A percentile compares a stretch with the other conserved stretches of the same genome.
Evolutionary conservation across 2,113 vertebrate species (phyloP).

Genomic region (Mobula hypostoma): DNA sequence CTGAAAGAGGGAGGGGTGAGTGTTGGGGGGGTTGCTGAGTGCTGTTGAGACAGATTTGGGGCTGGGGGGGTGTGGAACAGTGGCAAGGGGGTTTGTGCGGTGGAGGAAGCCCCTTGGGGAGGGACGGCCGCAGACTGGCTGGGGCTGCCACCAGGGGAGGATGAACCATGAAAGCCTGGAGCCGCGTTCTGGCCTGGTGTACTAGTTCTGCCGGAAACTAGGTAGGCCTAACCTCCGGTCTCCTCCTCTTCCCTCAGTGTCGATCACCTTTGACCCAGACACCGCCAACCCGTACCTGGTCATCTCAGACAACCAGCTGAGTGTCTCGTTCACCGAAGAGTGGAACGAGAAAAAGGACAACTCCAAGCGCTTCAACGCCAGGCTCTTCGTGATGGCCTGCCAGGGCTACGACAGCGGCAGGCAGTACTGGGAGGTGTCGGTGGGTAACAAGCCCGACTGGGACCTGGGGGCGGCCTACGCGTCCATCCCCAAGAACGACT

Average conservation of each 20-base stretch:
- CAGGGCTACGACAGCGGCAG: neutral
- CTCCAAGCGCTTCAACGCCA: neutral
- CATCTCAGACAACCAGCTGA: neutral
- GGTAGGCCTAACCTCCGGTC: neutral
- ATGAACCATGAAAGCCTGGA: too few relatives aligned
- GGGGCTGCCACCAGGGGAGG: neutral
- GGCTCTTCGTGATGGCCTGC: neutral
- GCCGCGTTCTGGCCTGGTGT: too few relatives aligned
- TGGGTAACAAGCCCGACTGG: neutral
- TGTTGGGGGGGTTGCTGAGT: too few relatives aligned
- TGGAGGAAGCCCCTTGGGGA: too few relatives aligned
- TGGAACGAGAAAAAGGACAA: neutral
- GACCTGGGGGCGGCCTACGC: neutral
- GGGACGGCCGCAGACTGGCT: too few relatives aligned
- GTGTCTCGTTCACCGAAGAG: neutral
- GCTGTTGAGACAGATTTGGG: too few relatives aligned
- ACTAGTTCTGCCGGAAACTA: neutral
- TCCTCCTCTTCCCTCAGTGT: neutral
- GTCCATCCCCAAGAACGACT: neutral
- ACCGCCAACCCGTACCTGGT: neutral
- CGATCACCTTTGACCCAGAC: neutral
- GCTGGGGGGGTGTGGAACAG: too few relatives aligned
- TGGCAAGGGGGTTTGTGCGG: too few relatives aligned
- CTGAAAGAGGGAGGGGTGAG: too few relatives aligned
- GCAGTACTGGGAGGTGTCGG: slow-evolving; percentile 1